Evolutionary conservation across 2,797 vertebrate genomes (phyloP).

Genomic region (Myotis daubentonii): DNA sequence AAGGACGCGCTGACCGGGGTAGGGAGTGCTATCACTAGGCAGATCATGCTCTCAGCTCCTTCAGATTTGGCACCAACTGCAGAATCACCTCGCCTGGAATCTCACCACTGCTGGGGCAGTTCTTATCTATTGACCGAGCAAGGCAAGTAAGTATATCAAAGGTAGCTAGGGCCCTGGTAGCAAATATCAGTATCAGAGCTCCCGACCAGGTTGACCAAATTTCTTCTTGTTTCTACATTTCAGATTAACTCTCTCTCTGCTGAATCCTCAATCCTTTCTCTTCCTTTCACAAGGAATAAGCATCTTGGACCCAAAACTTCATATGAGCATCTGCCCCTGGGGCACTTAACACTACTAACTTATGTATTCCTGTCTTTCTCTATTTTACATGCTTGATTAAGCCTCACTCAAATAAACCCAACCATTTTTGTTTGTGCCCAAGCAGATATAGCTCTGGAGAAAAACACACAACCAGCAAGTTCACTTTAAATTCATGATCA

Average conservation of each 20-base stretch:
- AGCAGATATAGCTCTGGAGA: background rate
- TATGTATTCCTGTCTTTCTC: background rate
- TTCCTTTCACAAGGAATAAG: background rate
- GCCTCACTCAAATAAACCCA: background rate
- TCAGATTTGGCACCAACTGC: background rate
- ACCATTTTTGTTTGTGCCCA: background rate
- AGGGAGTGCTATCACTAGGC: background rate
- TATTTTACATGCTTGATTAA: background rate
- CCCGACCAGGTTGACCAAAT: background rate
- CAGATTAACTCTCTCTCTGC: background rate
- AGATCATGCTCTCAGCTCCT: background rate
- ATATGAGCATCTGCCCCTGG: background rate
- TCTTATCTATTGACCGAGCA: too few species aligned
- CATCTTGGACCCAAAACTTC: background rate
- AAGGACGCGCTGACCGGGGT: background rate
- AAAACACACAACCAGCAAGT: background rate
- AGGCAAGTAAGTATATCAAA: background rate
- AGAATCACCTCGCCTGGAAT: background rate
- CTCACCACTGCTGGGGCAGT: background rate
- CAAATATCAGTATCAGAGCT: background rate
- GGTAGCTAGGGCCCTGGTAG: background rate
- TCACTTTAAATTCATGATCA: background rate
- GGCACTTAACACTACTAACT: background rate
- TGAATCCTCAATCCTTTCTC: fast-evolving
- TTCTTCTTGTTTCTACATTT: background rate